Evolutionary conservation across 1,140 invertebrate species (phyloP).

Genomic region (Sitophilus oryzae): DNA sequence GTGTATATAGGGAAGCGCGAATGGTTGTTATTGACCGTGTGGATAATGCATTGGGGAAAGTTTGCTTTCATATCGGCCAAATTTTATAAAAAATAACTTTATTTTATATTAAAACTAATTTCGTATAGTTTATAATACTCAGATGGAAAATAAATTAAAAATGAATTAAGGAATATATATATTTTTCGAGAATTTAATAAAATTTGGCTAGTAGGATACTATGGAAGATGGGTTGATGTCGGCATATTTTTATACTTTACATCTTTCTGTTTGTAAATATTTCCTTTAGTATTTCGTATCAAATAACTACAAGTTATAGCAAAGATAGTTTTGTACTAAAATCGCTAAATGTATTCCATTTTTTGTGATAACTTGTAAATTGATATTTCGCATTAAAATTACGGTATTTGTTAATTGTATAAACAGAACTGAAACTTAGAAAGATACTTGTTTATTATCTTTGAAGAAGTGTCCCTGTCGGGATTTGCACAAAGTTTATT

Average conservation of each 20-base stretch:
- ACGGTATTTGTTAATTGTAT: neutral
- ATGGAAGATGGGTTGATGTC: neutral
- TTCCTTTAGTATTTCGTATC: neutral
- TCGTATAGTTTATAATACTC: neutral
- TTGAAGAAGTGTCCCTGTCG: neutral
- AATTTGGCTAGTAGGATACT: too few species aligned
- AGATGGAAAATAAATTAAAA: too few species aligned
- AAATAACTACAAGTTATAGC: neutral
- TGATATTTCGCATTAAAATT: neutral
- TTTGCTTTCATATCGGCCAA: constrained; percentile 1
- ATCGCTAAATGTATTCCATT: neutral
- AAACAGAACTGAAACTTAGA: neutral
- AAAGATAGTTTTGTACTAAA: neutral
- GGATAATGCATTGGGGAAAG: neutral
- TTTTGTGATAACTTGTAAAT: neutral
- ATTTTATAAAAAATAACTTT: constrained; percentile 6
- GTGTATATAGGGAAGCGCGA: neutral
- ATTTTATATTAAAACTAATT: too few species aligned
- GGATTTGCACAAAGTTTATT: neutral
- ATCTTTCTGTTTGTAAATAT: neutral
- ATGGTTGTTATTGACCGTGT: constrained; percentile 3
- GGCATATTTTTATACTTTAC: neutral
- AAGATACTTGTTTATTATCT: neutral
- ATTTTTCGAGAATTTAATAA: too few species aligned
- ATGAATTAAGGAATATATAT: too few species aligned